phyloP scores from a whole-genome alignment of 2,888 invertebrate genomes.

The Elaeidobius kamerunicus region DNA sequence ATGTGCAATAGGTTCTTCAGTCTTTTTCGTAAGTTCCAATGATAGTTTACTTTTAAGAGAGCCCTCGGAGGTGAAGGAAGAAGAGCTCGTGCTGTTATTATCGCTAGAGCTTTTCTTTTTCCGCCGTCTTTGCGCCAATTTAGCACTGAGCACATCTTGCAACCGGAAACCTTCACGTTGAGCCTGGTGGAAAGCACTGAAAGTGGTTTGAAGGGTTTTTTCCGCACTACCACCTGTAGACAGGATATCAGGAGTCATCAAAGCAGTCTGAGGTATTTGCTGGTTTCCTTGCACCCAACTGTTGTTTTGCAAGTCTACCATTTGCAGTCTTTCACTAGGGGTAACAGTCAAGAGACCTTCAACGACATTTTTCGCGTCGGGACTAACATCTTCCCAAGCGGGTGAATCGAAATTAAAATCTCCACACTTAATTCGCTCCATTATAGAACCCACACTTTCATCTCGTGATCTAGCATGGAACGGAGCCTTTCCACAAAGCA shows the following conservation, averaged over 20 bases:
- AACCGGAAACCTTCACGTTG: slow-evolving; percentile 70
- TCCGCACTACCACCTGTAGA: slow-evolving; percentile 50
- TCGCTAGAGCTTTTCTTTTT: slow-evolving; percentile 56
- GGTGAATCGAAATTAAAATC: slow-evolving; percentile 69
- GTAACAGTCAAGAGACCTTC: slow-evolving; percentile 76
- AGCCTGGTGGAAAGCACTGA: slow-evolving; percentile 67
- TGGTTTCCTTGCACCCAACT: slow-evolving; percentile 59
- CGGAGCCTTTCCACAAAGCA: slow-evolving; percentile 82
- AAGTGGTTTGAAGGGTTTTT: slow-evolving; percentile 60
- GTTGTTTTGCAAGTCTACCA: slow-evolving; percentile 64
- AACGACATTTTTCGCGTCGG: slow-evolving; percentile 72
- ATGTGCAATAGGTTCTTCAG: slow-evolving; percentile 33
- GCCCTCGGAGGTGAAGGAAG: slow-evolving; percentile 48
- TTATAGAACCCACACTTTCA: slow-evolving; percentile 71
- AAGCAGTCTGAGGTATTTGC: slow-evolving; percentile 53
- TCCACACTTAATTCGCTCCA: slow-evolving; percentile 76
- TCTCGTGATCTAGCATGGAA: slow-evolving; percentile 68
- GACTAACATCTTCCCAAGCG: slow-evolving; percentile 72
- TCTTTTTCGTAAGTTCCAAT: slow-evolving; percentile 39
- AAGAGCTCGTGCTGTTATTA: slow-evolving; percentile 46
- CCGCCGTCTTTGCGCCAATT: slow-evolving; percentile 65
- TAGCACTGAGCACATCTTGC: slow-evolving; percentile 68
- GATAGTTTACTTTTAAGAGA: slow-evolving; percentile 44
- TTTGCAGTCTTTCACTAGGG: slow-evolving; percentile 66
- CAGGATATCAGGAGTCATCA: slow-evolving; percentile 62